Base-by-base conservation (phyloP, 2,888 invertebrate species). In the Melieria picta region DNA sequence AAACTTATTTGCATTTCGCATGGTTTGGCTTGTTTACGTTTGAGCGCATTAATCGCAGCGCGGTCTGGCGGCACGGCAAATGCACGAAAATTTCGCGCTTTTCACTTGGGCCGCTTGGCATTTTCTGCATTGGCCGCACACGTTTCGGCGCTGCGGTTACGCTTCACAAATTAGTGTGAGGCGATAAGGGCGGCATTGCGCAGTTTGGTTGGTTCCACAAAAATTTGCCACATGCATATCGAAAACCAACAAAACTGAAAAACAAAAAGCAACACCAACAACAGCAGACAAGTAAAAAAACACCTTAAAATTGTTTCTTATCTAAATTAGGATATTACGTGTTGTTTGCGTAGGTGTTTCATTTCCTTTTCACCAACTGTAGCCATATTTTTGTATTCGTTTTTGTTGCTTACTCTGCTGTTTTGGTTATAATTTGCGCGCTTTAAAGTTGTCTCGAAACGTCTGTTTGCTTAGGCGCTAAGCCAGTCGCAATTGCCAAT, bases 301-400 rank as follows among this genome's bases (percentile, higher is more conserved):
- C 13, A n/a, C n/a, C 4, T 11, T n/a, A 48, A 43, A 42, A 45
- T 56, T 30, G 10, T 58, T 79, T 78, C 81, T 83, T 82, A 82
- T 83, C 82, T 80, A 79, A 80, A 82, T 81, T 81, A 79, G 79
- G 79, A 30, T 67, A 13, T 66, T 65, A 62, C 62, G 50, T 61
- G 78, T 74, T 83, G 78, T 84, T 83, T 83, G 79, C 80, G 79
- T 84, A 83, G 84, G 83, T 84, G 83, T 81, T 82, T 82, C 83
- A 82, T 83, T 83, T 83, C 83, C 83, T 81, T 79, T 81, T 78
- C 79, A 82, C 78, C 30, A 30, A 30, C 30, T 30, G 30, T 30
- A 30, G 30, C 30, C 30, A 30, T 30, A 30, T 30, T 30, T 78
- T 76, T 72, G 74, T 72, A 72, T 62, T 67, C 55, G 62, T 63